Conservation (phyloP, 2,888 invertebrate genomes). For the Eueremaeus valkanovi region DNA sequence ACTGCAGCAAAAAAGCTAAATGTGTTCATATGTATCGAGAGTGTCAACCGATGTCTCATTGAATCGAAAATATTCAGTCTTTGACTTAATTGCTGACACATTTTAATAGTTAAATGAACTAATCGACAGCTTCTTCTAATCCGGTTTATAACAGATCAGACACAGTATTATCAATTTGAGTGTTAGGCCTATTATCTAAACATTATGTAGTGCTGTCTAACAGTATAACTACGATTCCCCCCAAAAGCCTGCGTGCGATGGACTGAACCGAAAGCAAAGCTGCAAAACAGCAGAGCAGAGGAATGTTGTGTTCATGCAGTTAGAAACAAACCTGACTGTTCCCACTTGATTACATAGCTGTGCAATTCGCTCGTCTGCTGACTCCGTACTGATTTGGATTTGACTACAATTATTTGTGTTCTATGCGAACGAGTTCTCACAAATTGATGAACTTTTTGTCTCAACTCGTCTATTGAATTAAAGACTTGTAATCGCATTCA, state of each 20-base stretch:
- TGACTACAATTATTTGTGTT: neutral
- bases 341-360: neutral
- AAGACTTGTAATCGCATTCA: too few species aligned
- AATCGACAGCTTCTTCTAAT: neutral
- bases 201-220: neutral
- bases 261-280: conserved; percentile 11
- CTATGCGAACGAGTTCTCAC: neutral
- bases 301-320: neutral
- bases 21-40: neutral
- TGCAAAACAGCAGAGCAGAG: neutral
- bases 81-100: neutral
- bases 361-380: neutral
- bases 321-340: conserved; percentile 1
- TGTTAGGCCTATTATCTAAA: neutral
- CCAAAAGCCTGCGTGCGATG: neutral
- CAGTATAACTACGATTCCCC: neutral
- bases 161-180: neutral
- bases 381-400: too few species aligned
- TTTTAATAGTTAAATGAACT: neutral
- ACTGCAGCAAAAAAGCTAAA: neutral
- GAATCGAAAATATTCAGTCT: neutral
- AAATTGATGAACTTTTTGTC: neutral
- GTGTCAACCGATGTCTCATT: neutral
- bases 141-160: neutral
- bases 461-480: too few species aligned